phyloP scores from a whole-genome alignment of 2,113 vertebrate species.

The Pelvicachromis taeniatus region DNA sequence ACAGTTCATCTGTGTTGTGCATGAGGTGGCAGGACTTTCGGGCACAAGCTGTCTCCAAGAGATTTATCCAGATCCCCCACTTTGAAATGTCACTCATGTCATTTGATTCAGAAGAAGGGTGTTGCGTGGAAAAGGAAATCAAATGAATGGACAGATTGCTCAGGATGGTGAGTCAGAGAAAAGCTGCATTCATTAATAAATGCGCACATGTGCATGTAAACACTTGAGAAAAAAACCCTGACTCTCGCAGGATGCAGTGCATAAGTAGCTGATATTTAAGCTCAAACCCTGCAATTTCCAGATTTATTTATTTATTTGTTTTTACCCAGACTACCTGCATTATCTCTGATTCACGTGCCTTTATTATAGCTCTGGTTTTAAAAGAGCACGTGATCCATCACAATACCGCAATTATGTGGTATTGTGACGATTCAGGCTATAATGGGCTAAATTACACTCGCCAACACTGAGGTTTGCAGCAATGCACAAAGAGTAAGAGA shows the following conservation, averaged over 20 bases:
- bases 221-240: neutral
- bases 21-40: conserved; percentile 59
- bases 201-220: neutral
- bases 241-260: neutral
- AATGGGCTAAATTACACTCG: conserved; percentile 13
- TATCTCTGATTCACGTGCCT: neutral
- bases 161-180: conserved; percentile 9
- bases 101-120: conserved; percentile 22
- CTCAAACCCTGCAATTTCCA: neutral
- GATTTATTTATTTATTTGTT: neutral
- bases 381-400: neutral
- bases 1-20: conserved; percentile 58
- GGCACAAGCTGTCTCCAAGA: conserved; percentile 56
- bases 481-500: neutral
- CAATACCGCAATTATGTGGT: conserved; percentile 10
- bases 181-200: conserved; percentile 37
- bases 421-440: conserved; percentile 31
- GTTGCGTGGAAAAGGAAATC: neutral
- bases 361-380: neutral
- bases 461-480: neutral
- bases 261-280: neutral
- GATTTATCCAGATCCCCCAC: conserved; percentile 20
- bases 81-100: conserved; percentile 51
- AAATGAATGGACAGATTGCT: conserved; percentile 14
- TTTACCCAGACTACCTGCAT: neutral